Conservation (phyloP, 1,140 invertebrate species). For the Drosophila guanche region DNA sequence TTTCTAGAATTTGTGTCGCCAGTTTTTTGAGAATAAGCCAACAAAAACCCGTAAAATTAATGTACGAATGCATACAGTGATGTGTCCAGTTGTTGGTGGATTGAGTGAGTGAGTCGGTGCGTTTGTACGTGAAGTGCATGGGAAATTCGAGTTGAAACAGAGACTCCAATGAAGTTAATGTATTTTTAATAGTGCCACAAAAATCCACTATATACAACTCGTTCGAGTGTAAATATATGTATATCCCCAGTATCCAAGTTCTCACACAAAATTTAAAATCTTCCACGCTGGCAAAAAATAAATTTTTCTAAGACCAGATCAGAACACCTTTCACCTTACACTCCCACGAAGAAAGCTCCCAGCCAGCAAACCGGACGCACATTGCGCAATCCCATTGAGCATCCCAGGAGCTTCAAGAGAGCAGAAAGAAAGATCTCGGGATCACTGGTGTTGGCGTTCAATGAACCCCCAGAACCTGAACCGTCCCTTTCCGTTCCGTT, state of each 20-base stretch:
- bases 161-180: slow-evolving; percentile 26
- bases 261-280: not conserved
- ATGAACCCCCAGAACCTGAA: slow-evolving; percentile 64
- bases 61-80: slow-evolving; percentile 34
- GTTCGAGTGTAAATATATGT: not conserved
- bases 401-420: slow-evolving; percentile 20
- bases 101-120: slow-evolving; percentile 24
- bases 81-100: slow-evolving; percentile 4
- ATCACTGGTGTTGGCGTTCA: slow-evolving; percentile 55
- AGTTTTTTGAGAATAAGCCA: slow-evolving; percentile 2
- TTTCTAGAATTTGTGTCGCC: slow-evolving; percentile 41
- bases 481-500: slow-evolving; percentile 11
- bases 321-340: slow-evolving; percentile 1
- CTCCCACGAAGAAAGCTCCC: slow-evolving; percentile 9
- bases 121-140: slow-evolving; percentile 59
- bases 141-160: slow-evolving; percentile 25
- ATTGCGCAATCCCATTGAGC: slow-evolving; percentile 50
- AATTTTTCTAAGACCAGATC: not conserved
- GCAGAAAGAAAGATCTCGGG: not conserved
- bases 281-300: slow-evolving; percentile 4
- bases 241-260: not conserved
- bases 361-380: slow-evolving; percentile 16
- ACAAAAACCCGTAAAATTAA: slow-evolving; percentile 38
- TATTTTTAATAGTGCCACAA: slow-evolving; percentile 57
- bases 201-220: slow-evolving; percentile 9